Conservation (phyloP, 2,888 invertebrate genomes). For the Nycteola revayana region DNA sequence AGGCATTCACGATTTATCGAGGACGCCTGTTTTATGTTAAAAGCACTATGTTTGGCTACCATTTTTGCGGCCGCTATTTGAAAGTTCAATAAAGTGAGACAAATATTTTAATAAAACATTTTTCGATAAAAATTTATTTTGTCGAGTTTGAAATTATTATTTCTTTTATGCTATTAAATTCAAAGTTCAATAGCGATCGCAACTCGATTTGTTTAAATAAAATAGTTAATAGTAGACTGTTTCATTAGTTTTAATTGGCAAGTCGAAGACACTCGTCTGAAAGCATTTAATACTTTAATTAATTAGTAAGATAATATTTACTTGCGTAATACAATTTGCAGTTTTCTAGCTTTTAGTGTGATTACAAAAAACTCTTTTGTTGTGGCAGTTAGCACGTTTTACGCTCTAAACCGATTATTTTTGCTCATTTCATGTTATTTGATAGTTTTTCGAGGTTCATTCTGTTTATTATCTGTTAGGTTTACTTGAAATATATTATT, state of each 20-base stretch:
- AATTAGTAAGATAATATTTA: conserved; percentile 30
- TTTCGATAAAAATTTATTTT: too few species aligned
- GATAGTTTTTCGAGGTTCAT: conserved; percentile 11
- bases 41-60: conserved; percentile 12
- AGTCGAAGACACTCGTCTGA: conserved; percentile 2
- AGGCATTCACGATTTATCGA: conserved; percentile 11
- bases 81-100: conserved; percentile 1
- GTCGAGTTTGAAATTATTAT: too few species aligned
- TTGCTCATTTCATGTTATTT: conserved; percentile 22
- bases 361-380: conserved; percentile 39
- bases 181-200: too few species aligned
- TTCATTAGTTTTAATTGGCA: too few species aligned
- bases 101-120: too few species aligned
- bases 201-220: conserved; percentile 14
- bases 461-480: too few species aligned
- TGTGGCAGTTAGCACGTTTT: conserved; percentile 29
- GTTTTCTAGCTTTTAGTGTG: conserved; percentile 38
- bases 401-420: conserved; percentile 18
- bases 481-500: too few species aligned
- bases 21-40: conserved; percentile 23
- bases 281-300: conserved; percentile 17
- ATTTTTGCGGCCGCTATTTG: conserved; percentile 18
- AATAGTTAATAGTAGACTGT: conserved; percentile 6
- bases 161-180: too few species aligned
- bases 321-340: conserved; percentile 37